Percentiles rank a stretch among this genome's conserved stretches.
phyloP scores from a whole-genome alignment of 2,113 vertebrate genomes.

The Falcunculus frontatus region DNA sequence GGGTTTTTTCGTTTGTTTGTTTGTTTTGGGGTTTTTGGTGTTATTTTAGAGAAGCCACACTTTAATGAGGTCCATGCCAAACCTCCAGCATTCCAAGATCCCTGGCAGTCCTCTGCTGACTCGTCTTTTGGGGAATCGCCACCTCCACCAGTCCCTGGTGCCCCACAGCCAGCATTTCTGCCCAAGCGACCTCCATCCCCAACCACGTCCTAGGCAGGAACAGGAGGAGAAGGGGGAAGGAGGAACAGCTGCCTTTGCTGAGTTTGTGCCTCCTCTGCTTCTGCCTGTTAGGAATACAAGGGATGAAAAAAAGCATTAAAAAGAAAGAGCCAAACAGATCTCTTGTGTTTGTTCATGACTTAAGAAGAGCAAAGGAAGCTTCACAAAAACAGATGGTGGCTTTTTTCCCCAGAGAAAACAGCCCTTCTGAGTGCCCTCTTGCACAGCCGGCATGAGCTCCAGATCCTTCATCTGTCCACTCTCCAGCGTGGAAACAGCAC shows the following conservation, averaged over 20 bases:
- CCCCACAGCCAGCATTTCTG: background rate
- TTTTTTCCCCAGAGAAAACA: background rate
- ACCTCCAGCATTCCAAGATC: background rate
- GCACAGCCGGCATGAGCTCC: background rate
- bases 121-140: background rate
- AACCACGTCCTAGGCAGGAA: background rate
- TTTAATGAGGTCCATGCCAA: background rate
- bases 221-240: background rate
- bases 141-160: background rate
- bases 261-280: background rate
- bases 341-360: background rate
- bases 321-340: background rate
- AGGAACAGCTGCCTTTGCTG: fast-evolving
- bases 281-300: background rate
- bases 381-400: background rate
- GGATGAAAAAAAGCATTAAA: background rate
- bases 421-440: background rate
- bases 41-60: background rate
- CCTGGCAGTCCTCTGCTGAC: background rate
- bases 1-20: background rate
- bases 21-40: background rate
- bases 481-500: background rate
- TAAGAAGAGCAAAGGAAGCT: background rate
- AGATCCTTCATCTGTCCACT: background rate
- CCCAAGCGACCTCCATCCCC: background rate